These are phyloP conservation scores for Ephydatia muelleri DNA, from an alignment of 37 sponge, comb jelly and placozoan genomes.

Conservation along the genomic window DNA sequence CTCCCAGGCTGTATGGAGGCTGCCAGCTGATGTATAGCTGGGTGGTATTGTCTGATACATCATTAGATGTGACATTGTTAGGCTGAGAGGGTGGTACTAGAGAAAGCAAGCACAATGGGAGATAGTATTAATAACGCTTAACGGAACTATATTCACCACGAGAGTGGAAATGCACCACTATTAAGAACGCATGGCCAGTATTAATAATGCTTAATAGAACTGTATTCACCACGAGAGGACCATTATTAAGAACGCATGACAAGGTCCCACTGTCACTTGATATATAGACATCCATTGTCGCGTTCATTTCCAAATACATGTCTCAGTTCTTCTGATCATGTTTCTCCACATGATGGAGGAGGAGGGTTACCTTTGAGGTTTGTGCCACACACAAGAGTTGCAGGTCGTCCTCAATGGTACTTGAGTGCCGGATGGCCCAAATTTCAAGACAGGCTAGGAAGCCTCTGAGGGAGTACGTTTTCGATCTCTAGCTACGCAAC, in stretches of 20 bases:
- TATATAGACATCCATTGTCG: not conserved
- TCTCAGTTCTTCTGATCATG: not conserved
- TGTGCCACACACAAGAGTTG: constrained; percentile 34
- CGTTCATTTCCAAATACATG: constrained; percentile 3
- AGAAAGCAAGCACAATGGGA: not conserved
- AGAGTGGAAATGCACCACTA: not conserved
- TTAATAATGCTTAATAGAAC: not conserved
- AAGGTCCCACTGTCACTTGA: constrained; percentile 16
- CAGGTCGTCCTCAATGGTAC: not conserved
- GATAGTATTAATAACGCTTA: not conserved
- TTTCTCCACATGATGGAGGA: constrained; percentile 26
- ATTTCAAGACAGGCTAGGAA: no score
- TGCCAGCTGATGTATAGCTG: not conserved
- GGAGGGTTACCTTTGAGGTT: constrained; percentile 16
- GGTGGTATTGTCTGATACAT: not conserved
- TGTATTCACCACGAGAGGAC: not conserved
- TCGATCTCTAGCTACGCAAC: no score
- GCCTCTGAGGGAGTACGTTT: no score
- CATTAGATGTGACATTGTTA: not conserved
- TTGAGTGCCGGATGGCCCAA: no score
- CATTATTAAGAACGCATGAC: constrained; percentile 8
- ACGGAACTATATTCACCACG: not conserved
- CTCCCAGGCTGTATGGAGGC: not conserved
- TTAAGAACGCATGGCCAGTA: no score
- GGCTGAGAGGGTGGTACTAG: not conserved